These are phyloP conservation scores for Cyclura pinguis DNA, from an alignment of 2,797 vertebrate species.

Conservation along the genomic window DNA sequence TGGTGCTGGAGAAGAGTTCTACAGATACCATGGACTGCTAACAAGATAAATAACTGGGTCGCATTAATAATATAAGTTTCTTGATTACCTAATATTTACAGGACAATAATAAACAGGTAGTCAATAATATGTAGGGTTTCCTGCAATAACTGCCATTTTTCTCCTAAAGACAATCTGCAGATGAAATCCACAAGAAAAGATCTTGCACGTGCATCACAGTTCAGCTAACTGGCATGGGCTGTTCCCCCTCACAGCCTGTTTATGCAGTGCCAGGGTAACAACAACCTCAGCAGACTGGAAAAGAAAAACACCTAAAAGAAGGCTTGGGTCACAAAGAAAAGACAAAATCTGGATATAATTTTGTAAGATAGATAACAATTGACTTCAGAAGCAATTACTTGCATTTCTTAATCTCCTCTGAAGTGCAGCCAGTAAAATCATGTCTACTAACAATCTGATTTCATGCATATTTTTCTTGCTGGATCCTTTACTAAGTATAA, in stretches of 20 bases:
- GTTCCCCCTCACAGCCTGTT: neutral
- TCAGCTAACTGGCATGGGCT: neutral
- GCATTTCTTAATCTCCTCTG: constrained; percentile 29
- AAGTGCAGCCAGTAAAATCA: constrained; percentile 15
- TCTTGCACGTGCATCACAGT: neutral
- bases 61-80: neutral
- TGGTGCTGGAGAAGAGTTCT: too few relatives aligned
- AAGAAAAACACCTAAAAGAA: neutral
- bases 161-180: neutral
- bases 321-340: neutral
- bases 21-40: too few relatives aligned
- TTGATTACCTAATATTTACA: neutral
- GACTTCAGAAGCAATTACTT: constrained; percentile 40
- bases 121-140: neutral
- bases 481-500: neutral
- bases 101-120: neutral
- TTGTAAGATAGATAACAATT: constrained; percentile 26
- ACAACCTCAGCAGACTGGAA: neutral
- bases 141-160: neutral
- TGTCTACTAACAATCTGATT: constrained; percentile 24
- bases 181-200: neutral
- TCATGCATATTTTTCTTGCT: neutral
- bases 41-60: too few relatives aligned
- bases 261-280: neutral
- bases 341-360: constrained; percentile 37